phyloP scores from a whole-genome alignment of 1,140 invertebrate genomes.

The Hirudo medicinalis region DNA sequence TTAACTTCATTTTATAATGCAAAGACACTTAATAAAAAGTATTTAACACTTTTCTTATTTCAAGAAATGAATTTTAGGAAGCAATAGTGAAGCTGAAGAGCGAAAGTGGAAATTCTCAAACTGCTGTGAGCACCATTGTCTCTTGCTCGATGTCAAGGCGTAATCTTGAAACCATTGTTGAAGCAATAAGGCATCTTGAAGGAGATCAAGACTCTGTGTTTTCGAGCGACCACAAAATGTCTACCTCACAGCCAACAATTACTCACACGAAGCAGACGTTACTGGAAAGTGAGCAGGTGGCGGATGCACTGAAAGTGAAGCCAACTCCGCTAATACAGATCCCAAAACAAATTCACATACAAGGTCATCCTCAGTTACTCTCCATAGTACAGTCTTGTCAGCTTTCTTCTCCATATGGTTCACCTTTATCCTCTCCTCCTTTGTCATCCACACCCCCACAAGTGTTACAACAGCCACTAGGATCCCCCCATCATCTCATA shows the following conservation, averaged over 20 bases:
- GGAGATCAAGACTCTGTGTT: conserved; percentile 56
- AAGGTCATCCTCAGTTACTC: neutral
- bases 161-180: conserved; percentile 91
- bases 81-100: too few species aligned
- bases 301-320: too few species aligned
- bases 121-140: too few species aligned
- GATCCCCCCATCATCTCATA: neutral
- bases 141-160: conserved; percentile 59
- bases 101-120: too few species aligned
- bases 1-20: too few species aligned
- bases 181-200: conserved; percentile 88
- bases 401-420: conserved; percentile 7
- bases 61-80: too few species aligned
- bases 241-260: neutral
- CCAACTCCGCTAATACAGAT: neutral
- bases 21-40: too few species aligned
- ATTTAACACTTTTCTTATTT: too few species aligned
- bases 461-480: neutral
- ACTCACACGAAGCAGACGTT: too few species aligned
- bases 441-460: neutral
- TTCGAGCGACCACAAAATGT: neutral
- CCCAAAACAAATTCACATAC: neutral
- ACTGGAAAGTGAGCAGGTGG: too few species aligned
- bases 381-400: neutral
- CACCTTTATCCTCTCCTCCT: neutral